These are phyloP conservation scores for Cephus rjabovi DNA, from an alignment of 2,888 invertebrate genomes.

Conservation along the genomic window DNA sequence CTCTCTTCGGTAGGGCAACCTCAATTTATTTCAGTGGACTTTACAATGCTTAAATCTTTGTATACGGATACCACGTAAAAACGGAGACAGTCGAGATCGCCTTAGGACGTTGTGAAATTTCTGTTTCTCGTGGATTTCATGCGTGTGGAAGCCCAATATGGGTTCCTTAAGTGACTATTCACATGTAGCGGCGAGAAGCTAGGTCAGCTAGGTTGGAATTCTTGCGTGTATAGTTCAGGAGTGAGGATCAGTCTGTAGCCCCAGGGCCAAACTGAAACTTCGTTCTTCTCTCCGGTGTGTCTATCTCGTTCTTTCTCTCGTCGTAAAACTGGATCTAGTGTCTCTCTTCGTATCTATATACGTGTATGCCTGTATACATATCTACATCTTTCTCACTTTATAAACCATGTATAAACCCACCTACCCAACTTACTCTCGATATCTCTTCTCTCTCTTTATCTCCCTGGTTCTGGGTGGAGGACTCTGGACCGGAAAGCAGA, in stretches of 20 bases:
- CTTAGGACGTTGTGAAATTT: conserved; percentile 2
- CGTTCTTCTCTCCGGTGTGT: conserved; percentile 22
- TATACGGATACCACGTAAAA: neutral
- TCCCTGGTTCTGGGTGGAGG: conserved; percentile 12
- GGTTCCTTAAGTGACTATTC: neutral
- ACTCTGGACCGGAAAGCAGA: conserved; percentile 28
- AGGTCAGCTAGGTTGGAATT: conserved; percentile 44
- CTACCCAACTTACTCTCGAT: conserved; percentile 12
- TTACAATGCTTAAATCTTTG: neutral
- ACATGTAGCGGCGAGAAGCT: conserved; percentile 23
- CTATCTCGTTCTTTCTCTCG: neutral
- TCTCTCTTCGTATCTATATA: neutral
- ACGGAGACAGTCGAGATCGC: neutral
- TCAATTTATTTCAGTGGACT: neutral
- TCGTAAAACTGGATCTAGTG: neutral
- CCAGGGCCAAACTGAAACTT: conserved; percentile 36
- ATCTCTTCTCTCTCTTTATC: conserved; percentile 7
- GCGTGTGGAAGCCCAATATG: neutral
- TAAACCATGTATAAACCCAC: conserved; percentile 4
- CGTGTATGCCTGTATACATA: neutral
- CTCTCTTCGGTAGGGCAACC: neutral
- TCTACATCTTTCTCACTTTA: neutral
- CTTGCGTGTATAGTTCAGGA: conserved; percentile 41
- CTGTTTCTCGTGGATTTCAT: conserved; percentile 2
- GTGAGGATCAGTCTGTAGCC: conserved; percentile 45